Base-by-base conservation (phyloP, 2,797 vertebrate species). In the Sebastes flavidus region DNA sequence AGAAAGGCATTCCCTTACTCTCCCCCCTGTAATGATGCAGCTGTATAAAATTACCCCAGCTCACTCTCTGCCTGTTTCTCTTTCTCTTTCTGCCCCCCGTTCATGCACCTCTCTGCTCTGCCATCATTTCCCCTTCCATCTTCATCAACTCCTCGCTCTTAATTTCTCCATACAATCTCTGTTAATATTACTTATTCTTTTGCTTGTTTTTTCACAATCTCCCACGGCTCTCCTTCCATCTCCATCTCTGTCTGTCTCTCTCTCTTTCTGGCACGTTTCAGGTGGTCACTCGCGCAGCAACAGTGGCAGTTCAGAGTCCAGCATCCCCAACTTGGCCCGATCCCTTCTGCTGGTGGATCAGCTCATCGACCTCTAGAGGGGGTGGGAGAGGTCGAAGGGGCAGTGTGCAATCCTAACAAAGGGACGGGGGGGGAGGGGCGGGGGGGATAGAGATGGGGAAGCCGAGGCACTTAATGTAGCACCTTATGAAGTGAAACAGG, bases 341-440 rank as follows among this genome's bases (percentile, higher is more conserved):
- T 98, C 99, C 96, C 97, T 99, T 90, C 98, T 99, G 96, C 97
- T 99, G 97, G 98, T 99, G 98, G 99, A 99, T 97, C 99, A 99
- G 97, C 99, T 99, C 96, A 99, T 99, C 97, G 98, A 99, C 97
- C 97, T 99, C 96, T 99, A 99, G 97, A 89, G 91, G 93, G 85
- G 89, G 87, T 92, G 92, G 92, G 90, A 89, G 91, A 88, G 92
- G 89, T 92, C 80, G 77, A 94, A 94, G 89, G 94, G 94, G 91
- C 92, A 87, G 88, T 82, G 90, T 95, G 91, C 92, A 95, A 93
- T 93, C 89, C 66, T 88, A 85, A 88, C 81, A 72, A 74, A 82
- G 75, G 77, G 83, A 70, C 14, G 29, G 30, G 52, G 46, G 6
- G 38, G 55, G 85, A 30, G 75, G 73, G 68, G 3, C n/a, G n/a